Evolutionary conservation across 2,888 invertebrate species (phyloP).

Genomic region (Papilio gigon): DNA sequence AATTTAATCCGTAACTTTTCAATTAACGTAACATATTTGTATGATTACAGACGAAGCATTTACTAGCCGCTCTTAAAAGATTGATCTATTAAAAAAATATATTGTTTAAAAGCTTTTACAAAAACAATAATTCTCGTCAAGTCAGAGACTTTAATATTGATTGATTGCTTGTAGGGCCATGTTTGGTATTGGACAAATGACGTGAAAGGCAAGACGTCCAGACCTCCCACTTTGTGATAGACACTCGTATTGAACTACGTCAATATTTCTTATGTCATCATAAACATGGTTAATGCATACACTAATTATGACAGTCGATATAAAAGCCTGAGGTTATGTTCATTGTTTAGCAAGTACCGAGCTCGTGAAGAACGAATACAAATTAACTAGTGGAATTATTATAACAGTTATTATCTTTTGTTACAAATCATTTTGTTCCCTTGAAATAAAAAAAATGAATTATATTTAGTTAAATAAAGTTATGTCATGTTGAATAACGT

Average conservation of each 20-base stretch:
- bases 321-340: slow-evolving; percentile 13
- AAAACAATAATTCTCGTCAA: background rate
- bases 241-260: background rate
- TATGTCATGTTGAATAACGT: no score
- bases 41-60: no score
- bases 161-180: background rate
- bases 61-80: no score
- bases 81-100: no score
- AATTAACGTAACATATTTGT: no score
- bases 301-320: slow-evolving; percentile 16
- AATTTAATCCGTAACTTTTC: no score
- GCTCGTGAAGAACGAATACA: background rate
- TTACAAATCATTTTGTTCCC: background rate
- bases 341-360: background rate
- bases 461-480: no score
- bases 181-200: background rate
- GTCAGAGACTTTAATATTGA: background rate
- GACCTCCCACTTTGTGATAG: background rate
- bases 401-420: background rate
- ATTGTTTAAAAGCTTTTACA: no score
- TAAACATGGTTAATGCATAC: slow-evolving; percentile 16
- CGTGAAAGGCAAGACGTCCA: background rate
- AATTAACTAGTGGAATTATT: background rate
- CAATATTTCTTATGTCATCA: slow-evolving; percentile 6
- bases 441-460: background rate